Conservation (phyloP, 2,888 invertebrate species). For the Galerucella pusilla region DNA sequence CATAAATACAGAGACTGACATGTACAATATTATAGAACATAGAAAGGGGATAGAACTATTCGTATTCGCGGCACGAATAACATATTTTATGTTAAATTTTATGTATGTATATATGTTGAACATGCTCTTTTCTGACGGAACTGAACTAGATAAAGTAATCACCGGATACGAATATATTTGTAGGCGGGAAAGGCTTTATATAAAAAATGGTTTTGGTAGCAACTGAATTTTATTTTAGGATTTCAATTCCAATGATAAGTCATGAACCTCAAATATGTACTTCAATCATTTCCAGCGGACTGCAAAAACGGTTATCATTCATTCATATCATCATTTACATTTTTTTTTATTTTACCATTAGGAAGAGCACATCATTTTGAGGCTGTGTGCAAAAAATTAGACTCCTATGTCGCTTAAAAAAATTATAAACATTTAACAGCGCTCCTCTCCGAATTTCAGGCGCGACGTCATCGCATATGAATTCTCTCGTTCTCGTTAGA, state of each 20-base stretch:
- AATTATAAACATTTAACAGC: too few relatives aligned
- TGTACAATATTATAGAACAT: background rate
- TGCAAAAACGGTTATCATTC: too few relatives aligned
- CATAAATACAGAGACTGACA: background rate
- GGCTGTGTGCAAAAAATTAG: too few relatives aligned
- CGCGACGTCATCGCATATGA: too few relatives aligned
- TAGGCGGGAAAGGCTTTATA: background rate
- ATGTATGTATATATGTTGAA: constrained; percentile 16
- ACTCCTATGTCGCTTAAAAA: too few relatives aligned
- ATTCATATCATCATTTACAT: too few relatives aligned
- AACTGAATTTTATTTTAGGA: background rate
- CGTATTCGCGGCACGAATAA: constrained; percentile 10
- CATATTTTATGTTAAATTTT: constrained; percentile 17
- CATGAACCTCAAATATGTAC: too few relatives aligned
- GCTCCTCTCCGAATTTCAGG: too few relatives aligned
- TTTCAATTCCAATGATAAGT: background rate
- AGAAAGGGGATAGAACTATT: background rate
- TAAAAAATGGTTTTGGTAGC: background rate
- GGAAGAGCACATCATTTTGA: too few relatives aligned
- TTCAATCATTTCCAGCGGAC: too few relatives aligned
- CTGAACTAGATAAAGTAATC: constrained; percentile 16
- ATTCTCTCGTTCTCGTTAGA: too few relatives aligned
- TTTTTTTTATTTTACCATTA: too few relatives aligned
- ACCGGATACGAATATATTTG: constrained; percentile 5
- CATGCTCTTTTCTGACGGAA: constrained; percentile 11